Conservation (phyloP, 2,113 vertebrate species). For the Polypterus senegalus region DNA sequence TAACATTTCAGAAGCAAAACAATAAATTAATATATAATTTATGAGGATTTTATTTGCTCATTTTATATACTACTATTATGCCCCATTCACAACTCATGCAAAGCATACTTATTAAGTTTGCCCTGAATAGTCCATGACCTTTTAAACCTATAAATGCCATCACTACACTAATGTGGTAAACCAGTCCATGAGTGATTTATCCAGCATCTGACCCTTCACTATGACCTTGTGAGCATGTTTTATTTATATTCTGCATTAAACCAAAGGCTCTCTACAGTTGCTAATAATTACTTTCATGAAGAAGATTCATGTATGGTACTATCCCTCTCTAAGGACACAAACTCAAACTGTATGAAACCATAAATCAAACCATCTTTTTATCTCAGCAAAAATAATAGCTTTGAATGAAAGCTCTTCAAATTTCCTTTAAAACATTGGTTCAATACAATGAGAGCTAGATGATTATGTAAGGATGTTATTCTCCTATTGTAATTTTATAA, state of each 20-base stretch:
- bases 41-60: too few relatives aligned
- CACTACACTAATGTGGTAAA: slow-evolving; percentile 25
- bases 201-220: slow-evolving; percentile 22
- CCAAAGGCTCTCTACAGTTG: not conserved
- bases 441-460: too few relatives aligned
- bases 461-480: too few relatives aligned
- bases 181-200: slow-evolving; percentile 22
- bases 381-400: too few relatives aligned
- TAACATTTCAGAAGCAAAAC: too few relatives aligned
- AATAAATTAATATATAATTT: too few relatives aligned
- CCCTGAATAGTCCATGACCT: slow-evolving; percentile 29
- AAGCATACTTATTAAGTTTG: slow-evolving; percentile 36
- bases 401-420: too few relatives aligned
- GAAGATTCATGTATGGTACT: not conserved
- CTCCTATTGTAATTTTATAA: too few relatives aligned
- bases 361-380: not conserved
- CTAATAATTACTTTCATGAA: not conserved
- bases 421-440: too few relatives aligned
- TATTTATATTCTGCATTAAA: slow-evolving; percentile 2
- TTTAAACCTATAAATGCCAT: slow-evolving; percentile 26
- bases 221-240: slow-evolving; percentile 26
- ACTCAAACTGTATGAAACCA: not conserved
- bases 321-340: not conserved
- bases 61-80: too few relatives aligned
- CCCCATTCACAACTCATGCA: not conserved